Evolutionary conservation across 2,888 invertebrate genomes (phyloP).

Genomic region (Macaria notata): DNA sequence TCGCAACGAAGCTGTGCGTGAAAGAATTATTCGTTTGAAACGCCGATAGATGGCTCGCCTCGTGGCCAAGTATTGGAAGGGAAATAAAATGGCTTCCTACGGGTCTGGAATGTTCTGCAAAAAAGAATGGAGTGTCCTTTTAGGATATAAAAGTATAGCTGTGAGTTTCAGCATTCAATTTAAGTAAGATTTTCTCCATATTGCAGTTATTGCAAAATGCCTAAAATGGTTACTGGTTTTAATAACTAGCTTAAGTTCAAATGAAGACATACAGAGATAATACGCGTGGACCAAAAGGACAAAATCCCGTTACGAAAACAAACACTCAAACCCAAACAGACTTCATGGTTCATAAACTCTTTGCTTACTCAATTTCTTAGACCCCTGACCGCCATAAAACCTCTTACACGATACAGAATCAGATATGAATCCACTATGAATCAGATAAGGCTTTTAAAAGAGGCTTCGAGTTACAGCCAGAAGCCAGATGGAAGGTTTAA

Average conservation of each 20-base stretch:
- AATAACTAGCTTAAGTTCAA: too few relatives aligned
- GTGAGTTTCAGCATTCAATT: too few relatives aligned
- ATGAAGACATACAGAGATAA: too few relatives aligned
- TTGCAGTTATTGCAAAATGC: too few relatives aligned
- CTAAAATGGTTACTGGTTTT: too few relatives aligned
- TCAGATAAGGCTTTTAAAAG: slow-evolving; percentile 13
- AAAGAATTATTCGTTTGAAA: slow-evolving; percentile 28
- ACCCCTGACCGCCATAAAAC: slow-evolving; percentile 1
- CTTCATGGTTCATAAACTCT: slow-evolving; percentile 8
- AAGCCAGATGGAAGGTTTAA: slow-evolving; percentile 36
- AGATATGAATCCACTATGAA: too few relatives aligned
- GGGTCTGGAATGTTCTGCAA: too few relatives aligned
- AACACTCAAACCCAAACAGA: neutral
- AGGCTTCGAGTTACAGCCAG: slow-evolving; percentile 28
- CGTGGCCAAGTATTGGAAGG: slow-evolving; percentile 8
- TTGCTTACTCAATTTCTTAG: slow-evolving; percentile 5
- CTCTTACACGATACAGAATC: slow-evolving; percentile 6
- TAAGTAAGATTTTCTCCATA: too few relatives aligned
- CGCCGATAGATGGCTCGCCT: slow-evolving; percentile 12
- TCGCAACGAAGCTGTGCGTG: slow-evolving; percentile 31
- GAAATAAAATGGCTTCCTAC: neutral
- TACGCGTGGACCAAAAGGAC: neutral
- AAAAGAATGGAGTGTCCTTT: too few relatives aligned
- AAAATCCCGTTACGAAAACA: neutral
- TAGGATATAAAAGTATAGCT: too few relatives aligned